Conservation (phyloP, 2,797 vertebrate species). For the Pogonophryne albipinna region DNA sequence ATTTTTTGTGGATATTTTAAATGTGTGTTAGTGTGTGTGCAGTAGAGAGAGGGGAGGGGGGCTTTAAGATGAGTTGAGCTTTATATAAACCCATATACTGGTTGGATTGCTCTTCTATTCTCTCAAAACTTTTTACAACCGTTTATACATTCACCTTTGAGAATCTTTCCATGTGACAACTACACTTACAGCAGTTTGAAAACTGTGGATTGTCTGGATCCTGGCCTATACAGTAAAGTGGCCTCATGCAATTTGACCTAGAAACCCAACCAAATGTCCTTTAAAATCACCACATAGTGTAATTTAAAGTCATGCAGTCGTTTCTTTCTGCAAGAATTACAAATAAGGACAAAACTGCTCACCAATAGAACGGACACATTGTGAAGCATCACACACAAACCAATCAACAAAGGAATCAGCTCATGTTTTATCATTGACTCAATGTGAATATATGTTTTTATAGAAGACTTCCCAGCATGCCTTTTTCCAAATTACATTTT, state of each 20-base stretch:
- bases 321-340: too few species aligned
- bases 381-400: neutral
- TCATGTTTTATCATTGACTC: neutral
- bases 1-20: neutral
- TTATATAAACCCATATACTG: constrained; percentile 11
- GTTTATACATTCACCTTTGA: neutral
- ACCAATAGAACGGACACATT: neutral
- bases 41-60: too few species aligned
- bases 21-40: neutral
- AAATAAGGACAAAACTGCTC: too few species aligned
- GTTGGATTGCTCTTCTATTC: neutral
- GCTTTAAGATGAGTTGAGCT: neutral
- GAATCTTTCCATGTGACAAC: neutral
- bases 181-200: neutral
- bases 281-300: neutral
- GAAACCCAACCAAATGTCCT: neutral
- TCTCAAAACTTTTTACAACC: neutral
- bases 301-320: neutral
- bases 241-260: neutral
- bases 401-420: neutral
- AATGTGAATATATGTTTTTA: neutral
- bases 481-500: neutral
- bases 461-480: neutral
- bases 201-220: neutral
- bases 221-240: neutral